Evolutionary conservation across 2,797 vertebrate genomes (phyloP).

Genomic region (Acipenser transmontanus): DNA sequence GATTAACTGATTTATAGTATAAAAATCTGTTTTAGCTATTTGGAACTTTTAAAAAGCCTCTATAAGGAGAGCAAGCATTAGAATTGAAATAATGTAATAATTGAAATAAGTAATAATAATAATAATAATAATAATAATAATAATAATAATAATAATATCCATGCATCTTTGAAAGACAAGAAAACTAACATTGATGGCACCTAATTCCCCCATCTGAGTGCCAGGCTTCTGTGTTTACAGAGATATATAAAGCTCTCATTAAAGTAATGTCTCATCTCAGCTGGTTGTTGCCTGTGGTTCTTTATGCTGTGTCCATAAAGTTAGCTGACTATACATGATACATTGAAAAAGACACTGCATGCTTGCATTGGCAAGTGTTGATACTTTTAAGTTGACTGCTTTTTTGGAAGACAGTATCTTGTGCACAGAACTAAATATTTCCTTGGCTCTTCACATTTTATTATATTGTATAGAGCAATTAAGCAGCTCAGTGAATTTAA

Average conservation of each 20-base stretch:
- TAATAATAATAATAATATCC: too few relatives aligned
- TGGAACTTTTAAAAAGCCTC: too few relatives aligned
- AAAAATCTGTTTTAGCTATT: too few relatives aligned
- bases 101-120: too few relatives aligned
- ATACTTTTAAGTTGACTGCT: not conserved
- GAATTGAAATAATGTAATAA: too few relatives aligned
- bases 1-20: too few relatives aligned
- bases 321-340: conserved; percentile 43
- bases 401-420: not conserved
- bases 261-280: conserved; percentile 36
- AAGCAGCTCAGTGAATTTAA: conserved; percentile 10
- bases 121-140: too few relatives aligned
- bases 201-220: conserved; percentile 26
- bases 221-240: conserved; percentile 20
- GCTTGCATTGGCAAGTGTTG: not conserved
- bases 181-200: too few relatives aligned
- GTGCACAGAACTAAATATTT: not conserved
- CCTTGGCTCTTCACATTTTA: conserved; percentile 1
- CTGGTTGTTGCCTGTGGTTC: conserved; percentile 53
- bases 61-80: too few relatives aligned
- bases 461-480: not conserved
- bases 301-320: conserved; percentile 44
- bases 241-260: conserved; percentile 21
- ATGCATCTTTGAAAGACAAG: too few relatives aligned
- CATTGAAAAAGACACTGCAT: conserved; percentile 8